Conservation (phyloP, 2,113 vertebrate genomes). For the Rhineura floridana region DNA sequence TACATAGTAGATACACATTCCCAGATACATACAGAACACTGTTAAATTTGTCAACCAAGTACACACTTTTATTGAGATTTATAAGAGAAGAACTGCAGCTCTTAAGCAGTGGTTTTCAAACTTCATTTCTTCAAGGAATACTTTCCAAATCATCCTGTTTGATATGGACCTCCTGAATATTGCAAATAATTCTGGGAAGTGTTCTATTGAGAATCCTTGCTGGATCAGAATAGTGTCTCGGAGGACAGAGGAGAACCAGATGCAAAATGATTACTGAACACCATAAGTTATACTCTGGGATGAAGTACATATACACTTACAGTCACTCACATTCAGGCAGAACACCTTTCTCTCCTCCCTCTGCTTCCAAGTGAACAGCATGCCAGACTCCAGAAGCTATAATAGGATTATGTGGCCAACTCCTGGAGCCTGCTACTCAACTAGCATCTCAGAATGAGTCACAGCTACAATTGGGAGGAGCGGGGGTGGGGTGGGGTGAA, state of each 20-base stretch:
- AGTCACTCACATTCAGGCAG: no score
- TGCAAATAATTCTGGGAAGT: neutral
- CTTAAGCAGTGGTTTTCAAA: neutral
- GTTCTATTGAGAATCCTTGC: neutral
- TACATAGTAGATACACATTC: neutral
- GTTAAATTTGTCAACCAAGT: neutral
- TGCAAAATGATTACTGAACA: neutral
- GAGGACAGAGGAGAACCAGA: neutral
- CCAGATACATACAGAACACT: neutral
- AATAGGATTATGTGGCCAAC: no score
- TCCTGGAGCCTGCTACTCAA: no score
- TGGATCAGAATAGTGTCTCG: neutral
- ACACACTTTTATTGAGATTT: neutral
- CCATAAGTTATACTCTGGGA: no score
- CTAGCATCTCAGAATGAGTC: no score
- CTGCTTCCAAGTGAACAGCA: no score
- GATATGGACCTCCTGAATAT: neutral
- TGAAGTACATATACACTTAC: no score
- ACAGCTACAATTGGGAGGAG: no score
- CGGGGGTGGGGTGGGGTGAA: no score
- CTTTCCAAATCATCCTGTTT: neutral
- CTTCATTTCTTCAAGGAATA: neutral
- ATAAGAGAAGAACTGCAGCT: neutral
- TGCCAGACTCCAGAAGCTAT: no score
- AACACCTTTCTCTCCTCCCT: no score